Conservation (phyloP, 2,888 invertebrate species). For the Isoperla grammatica region DNA sequence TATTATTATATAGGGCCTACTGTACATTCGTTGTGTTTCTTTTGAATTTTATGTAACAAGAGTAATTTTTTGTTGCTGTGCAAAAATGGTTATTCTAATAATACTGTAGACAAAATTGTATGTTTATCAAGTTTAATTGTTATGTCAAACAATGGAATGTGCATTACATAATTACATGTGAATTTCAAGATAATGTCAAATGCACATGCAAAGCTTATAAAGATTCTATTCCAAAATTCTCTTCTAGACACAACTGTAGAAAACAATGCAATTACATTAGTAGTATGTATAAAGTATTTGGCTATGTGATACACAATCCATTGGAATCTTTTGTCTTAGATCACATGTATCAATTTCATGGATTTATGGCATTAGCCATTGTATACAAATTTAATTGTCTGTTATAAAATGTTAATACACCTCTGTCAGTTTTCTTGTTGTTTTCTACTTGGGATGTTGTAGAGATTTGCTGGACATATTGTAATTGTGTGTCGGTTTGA, state of each 20-base stretch:
- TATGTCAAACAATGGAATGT: slow-evolving; percentile 27
- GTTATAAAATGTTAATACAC: neutral
- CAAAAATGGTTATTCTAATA: slow-evolving; percentile 5
- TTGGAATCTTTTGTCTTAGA: slow-evolving; percentile 8
- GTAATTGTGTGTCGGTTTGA: no score
- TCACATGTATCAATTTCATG: neutral
- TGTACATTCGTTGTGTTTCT: slow-evolving; percentile 19
- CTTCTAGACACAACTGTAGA: neutral
- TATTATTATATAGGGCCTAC: slow-evolving; percentile 3
- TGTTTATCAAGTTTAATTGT: slow-evolving; percentile 1
- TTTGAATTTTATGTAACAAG: slow-evolving; percentile 28
- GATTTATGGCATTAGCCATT: neutral
- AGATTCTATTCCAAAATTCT: neutral
- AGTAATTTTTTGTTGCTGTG: slow-evolving; percentile 26
- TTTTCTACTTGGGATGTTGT: neutral
- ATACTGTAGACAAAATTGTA: neutral
- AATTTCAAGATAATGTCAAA: neutral
- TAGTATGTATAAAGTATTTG: slow-evolving; percentile 14
- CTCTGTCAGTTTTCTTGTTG: neutral
- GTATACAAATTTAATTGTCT: no score
- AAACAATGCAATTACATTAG: slow-evolving; percentile 6
- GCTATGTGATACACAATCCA: slow-evolving; percentile 26
- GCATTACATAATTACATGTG: slow-evolving; percentile 19
- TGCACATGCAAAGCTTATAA: neutral
- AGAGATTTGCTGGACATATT: no score